A percentile compares a stretch with the other conserved stretches of the same genome.
These are phyloP conservation scores for Hydrotaea diabolus DNA, from an alignment of 2,888 invertebrate genomes.

Conservation along the genomic window DNA sequence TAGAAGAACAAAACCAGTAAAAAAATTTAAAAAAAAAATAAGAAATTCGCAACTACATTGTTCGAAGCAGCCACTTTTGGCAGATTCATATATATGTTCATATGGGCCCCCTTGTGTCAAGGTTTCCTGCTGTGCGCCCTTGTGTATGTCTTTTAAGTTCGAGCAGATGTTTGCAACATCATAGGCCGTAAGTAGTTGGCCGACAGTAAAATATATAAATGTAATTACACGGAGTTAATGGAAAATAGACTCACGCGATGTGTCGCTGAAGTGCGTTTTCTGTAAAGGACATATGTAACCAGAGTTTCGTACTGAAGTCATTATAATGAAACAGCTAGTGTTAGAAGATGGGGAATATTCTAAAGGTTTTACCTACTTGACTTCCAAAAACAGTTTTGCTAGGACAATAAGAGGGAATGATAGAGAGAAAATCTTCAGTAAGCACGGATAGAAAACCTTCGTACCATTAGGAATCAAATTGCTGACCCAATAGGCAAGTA, in stretches of 20 bases:
- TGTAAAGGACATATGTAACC: too few relatives aligned
- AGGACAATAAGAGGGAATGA: too few relatives aligned
- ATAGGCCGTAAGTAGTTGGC: not conserved
- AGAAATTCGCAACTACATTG: conserved; percentile 15
- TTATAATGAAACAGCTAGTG: too few relatives aligned
- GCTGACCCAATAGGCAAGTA: too few relatives aligned
- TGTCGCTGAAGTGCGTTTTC: too few relatives aligned
- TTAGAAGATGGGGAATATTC: too few relatives aligned
- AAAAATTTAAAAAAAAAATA: conserved; percentile 14
- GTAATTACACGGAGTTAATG: not conserved
- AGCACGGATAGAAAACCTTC: too few relatives aligned
- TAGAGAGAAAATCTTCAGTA: too few relatives aligned
- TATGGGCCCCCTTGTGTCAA: not conserved
- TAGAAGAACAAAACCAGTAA: not conserved
- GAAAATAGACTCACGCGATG: not conserved
- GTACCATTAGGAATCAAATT: too few relatives aligned
- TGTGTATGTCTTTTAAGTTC: conserved; percentile 23
- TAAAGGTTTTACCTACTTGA: too few relatives aligned
- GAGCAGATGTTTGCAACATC: conserved; percentile 28
- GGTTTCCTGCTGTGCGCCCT: conserved; percentile 6
- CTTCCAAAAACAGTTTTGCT: too few relatives aligned
- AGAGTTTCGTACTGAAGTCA: too few relatives aligned
- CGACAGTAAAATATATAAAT: not conserved
- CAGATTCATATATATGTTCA: not conserved
- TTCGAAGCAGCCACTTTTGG: not conserved